Evolutionary conservation across 2,888 invertebrate genomes (phyloP), one percentile per base, ranked within the genome.

Genomic region (Rhagonycha lutea): DNA sequence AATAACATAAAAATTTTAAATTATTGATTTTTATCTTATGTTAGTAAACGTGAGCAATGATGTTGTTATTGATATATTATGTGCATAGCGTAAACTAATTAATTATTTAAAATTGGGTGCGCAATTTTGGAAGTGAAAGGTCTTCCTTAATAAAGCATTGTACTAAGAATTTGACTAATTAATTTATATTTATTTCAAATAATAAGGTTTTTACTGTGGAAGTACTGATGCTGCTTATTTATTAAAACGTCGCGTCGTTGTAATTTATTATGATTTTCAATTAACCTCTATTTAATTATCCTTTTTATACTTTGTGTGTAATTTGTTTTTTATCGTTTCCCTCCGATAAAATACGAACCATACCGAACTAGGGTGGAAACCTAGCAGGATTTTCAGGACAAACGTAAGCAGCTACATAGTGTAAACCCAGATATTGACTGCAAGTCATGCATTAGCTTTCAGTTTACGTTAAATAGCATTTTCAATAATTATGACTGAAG

Each of bases 401-500:
- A 70, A 67, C 61, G 69, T 71, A 68, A 63, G 69, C 72, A 69
- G 73, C 72, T 73, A 65, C 68, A 73, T 76, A 76, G 76, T 76
- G 70, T 70, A 70, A 63, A 68, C 73, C 73, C 76, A 70, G 76
- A 76, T 76, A 76, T 73, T 68, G 76, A 73, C 61, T 73, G 62
- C 68, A 63, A 73, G 73, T 68, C 73, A 76, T 76, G 73, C 68
- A 63, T 61, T 73, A 73, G 73, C 71, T 63, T 69, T 71, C 67
- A 23, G 76, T 70, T 73, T 26, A 47, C 14, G 14, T 60, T 28
- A 24, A 47, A 63, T 68, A 70, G 61, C 70, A 70, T 68, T 69
- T 73, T 73, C 72, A 69, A 78, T 74, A 78, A 80, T 76, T 69
- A 81, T 81, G 81, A 80, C 80, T 74, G 81, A 81, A 81, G 81